Evolutionary conservation across 2,113 vertebrate species (phyloP), one percentile per base, ranked within the genome.

Genomic region (Neotragus moschatus): DNA sequence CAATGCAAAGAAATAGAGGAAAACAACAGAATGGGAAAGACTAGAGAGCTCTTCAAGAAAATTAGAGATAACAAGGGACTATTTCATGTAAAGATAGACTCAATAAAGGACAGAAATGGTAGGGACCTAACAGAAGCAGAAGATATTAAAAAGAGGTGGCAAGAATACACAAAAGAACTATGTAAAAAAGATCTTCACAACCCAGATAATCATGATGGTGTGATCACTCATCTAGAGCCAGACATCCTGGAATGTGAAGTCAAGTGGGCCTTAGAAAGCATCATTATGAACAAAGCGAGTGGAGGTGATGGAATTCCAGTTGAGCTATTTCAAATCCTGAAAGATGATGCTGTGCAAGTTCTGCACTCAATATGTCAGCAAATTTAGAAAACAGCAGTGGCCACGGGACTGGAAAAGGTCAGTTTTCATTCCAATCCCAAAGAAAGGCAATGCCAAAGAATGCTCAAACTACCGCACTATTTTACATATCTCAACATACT

Each of bases 391-490:
- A 66, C 8, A 66, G 33, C 33, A 4, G 8, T 66, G 63, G 33
- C 33, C 16, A 66, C 63, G 36, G 63, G 33, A 66, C n/a, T 70
- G 4, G 17, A 70, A 66, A 70, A 21, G 2, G 8, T 21, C 17
- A 70, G 17, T 70, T 21, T 70, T 70, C 9, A 36, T 70, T 70
- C 1, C 17, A 70, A 5, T 36, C 4, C n/a, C 63, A 36, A 70
- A 66, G 16, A 66, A 66, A 66, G 61, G 61, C 33, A n/a, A n/a
- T 66, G 61, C 3, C 33, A 66, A 66, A 36, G n/a, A 70, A 70
- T 21, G 2, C 0, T 21, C 63, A 70, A 36, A 70, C 63, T 70
- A 70, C 63, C 4, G 0, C 63, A 70, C 63, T 1, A 36, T 5
- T 70, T 33, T n/a, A 70, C 63, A 21, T n/a, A 36, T 70, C 63